Evolutionary conservation across 2,113 vertebrate genomes (phyloP).

Genomic region (Percopsis transmontana): DNA sequence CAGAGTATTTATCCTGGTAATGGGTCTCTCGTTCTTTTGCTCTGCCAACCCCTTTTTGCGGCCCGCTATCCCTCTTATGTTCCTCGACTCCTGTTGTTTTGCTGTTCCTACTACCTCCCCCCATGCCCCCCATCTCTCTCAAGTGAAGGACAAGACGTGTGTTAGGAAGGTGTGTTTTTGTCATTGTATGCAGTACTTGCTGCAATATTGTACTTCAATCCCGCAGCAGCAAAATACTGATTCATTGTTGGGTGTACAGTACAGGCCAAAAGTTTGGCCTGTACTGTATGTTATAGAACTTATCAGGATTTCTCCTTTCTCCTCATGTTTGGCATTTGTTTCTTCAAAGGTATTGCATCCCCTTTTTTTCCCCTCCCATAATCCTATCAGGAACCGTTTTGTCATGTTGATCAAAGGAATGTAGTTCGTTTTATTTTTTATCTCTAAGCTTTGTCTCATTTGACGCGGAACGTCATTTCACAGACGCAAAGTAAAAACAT

Average conservation of each 20-base stretch:
- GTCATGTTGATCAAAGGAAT: slow-evolving; percentile 24
- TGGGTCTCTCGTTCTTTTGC: slow-evolving; percentile 49
- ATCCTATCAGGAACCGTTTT: slow-evolving; percentile 14
- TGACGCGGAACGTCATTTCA: not conserved
- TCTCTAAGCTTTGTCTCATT: slow-evolving; percentile 8
- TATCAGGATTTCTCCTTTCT: slow-evolving; percentile 29
- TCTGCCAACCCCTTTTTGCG: slow-evolving; percentile 12
- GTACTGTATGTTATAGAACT: slow-evolving; percentile 38
- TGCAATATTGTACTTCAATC: slow-evolving; percentile 27
- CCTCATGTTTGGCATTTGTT: slow-evolving; percentile 28
- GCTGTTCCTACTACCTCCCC: not conserved
- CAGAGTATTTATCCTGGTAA: slow-evolving; percentile 59
- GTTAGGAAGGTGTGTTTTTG: slow-evolving; percentile 28
- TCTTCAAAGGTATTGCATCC: slow-evolving; percentile 3
- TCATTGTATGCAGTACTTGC: slow-evolving; percentile 28
- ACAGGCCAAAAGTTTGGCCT: no score
- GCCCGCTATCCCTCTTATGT: not conserved
- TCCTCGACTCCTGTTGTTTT: not conserved
- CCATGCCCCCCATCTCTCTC: not conserved
- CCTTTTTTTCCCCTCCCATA: slow-evolving; percentile 6
- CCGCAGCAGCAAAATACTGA: slow-evolving; percentile 27
- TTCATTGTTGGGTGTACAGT: slow-evolving; percentile 13
- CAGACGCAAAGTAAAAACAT: not conserved
- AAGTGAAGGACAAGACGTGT: slow-evolving; percentile 19
- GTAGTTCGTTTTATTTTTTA: not conserved